Conservation (phyloP, 2,113 vertebrate genomes). For the Pleuronectes platessa region DNA sequence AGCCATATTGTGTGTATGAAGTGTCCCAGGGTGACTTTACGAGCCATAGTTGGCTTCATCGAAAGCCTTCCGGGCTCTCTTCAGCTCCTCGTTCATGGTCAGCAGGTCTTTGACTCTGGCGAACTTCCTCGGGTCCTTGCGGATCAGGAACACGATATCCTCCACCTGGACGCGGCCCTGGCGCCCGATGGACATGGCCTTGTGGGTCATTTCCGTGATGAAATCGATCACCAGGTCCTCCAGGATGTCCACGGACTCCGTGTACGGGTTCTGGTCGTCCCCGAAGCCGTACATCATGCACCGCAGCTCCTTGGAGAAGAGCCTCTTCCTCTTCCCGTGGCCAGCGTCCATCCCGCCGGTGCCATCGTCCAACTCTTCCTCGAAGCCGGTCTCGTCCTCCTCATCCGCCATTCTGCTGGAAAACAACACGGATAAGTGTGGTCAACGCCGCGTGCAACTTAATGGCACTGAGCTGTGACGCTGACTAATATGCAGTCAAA, state of each 20-base stretch:
- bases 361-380: constrained; percentile 92
- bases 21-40: constrained; percentile 48
- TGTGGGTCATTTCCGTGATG: constrained; percentile 99
- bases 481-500: neutral
- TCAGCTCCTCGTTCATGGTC: constrained; percentile 98
- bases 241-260: constrained; percentile 97
- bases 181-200: constrained; percentile 97
- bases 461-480: no score
- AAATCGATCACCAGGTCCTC: constrained; percentile 99
- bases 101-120: constrained; percentile 97
- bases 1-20: neutral
- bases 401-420: constrained; percentile 80
- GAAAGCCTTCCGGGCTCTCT: constrained; percentile 96
- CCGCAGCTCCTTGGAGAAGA: constrained; percentile 96
- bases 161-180: constrained; percentile 98
- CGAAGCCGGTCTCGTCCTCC: constrained; percentile 85
- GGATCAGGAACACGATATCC: constrained; percentile 97
- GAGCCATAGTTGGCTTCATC: constrained; percentile 98
- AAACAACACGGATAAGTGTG: neutral
- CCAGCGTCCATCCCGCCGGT: constrained; percentile 86
- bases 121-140: constrained; percentile 97
- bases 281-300: constrained; percentile 99
- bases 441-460: no score
- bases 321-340: constrained; percentile 91
- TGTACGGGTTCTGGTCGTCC: constrained; percentile 99